A percentile compares a stretch with the other conserved stretches of the same genome.
Evolutionary conservation across 2,113 vertebrate genomes (phyloP).

Genomic region (Paralichthys olivaceus): DNA sequence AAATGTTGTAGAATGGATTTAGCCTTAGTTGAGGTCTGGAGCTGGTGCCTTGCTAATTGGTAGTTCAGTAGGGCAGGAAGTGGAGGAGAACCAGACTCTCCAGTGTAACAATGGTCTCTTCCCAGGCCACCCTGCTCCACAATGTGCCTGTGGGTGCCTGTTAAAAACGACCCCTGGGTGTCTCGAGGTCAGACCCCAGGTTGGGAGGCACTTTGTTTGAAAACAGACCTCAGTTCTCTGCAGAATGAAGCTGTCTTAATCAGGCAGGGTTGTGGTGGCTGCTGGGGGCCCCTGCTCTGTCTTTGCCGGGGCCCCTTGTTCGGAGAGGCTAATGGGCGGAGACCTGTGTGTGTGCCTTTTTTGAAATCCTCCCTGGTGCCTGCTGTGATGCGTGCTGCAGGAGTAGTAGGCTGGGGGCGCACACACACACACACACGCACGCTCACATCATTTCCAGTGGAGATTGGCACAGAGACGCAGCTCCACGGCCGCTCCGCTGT

Average conservation of each 20-base stretch:
- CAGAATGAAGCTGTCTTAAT: constrained; percentile 55
- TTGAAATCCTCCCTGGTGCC: constrained; percentile 55
- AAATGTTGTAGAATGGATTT: too few species aligned
- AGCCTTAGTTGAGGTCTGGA: neutral
- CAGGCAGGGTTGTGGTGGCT: constrained; percentile 28
- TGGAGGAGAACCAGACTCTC: constrained; percentile 6
- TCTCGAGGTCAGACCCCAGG: constrained; percentile 48
- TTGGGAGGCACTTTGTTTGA: constrained; percentile 32
- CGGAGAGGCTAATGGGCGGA: constrained; percentile 64
- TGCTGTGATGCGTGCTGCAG: constrained; percentile 77
- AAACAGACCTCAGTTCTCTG: constrained; percentile 23
- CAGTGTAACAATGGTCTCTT: constrained; percentile 33
- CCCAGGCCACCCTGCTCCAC: constrained; percentile 29
- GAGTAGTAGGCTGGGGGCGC: constrained; percentile 60
- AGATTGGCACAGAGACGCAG: constrained; percentile 68
- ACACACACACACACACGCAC: constrained; percentile 48
- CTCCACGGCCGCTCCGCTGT: constrained; percentile 48
- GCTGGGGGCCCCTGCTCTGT: constrained; percentile 28
- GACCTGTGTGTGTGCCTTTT: constrained; percentile 65
- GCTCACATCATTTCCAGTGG: constrained; percentile 44
- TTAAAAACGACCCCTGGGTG: constrained; percentile 21
- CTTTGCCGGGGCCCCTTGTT: constrained; percentile 55
- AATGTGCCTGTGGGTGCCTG: neutral
- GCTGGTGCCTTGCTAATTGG: constrained; percentile 24
- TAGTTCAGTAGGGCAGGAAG: neutral